Evolutionary conservation across 1,140 invertebrate species (phyloP).

Genomic region (Thereuonema tuberculata): DNA sequence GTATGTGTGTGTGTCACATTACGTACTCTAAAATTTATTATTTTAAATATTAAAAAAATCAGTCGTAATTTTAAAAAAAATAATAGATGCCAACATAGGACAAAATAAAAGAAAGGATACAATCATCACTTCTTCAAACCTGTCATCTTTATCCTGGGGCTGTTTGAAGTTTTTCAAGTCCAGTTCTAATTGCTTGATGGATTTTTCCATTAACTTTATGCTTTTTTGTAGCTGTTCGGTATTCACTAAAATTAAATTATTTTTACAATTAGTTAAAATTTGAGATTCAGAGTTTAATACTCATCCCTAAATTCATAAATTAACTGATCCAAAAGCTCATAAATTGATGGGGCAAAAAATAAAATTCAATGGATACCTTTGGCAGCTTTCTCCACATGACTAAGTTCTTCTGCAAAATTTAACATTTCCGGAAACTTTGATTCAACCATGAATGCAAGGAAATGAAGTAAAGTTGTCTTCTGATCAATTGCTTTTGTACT

Average conservation of each 20-base stretch:
- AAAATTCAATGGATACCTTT: no score
- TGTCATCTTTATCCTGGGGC: conserved; percentile 61
- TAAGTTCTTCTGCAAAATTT: conserved; percentile 71
- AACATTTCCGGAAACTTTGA: conserved; percentile 71
- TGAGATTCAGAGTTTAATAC: no score
- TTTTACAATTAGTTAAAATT: no score
- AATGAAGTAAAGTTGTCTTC: conserved; percentile 83
- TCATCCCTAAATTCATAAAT: no score
- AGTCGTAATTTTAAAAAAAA: no score
- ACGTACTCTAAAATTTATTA: no score
- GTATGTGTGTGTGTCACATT: no score
- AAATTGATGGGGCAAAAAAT: no score
- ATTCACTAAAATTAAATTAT: conserved; percentile 45
- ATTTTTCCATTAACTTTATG: conserved; percentile 69
- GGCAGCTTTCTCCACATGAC: conserved; percentile 50
- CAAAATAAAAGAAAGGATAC: no score
- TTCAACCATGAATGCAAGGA: conserved; percentile 75
- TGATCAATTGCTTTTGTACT: conserved; percentile 90
- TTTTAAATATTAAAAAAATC: no score
- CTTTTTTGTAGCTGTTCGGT: conserved; percentile 72
- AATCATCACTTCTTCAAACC: conserved; percentile 68
- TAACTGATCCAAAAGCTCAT: no score
- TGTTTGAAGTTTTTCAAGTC: conserved; percentile 67
- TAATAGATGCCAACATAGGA: no score
- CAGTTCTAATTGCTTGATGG: conserved; percentile 69